Evolutionary conservation across 2,888 invertebrate species (phyloP).

Genomic region (Thymelicus sylvestris): DNA sequence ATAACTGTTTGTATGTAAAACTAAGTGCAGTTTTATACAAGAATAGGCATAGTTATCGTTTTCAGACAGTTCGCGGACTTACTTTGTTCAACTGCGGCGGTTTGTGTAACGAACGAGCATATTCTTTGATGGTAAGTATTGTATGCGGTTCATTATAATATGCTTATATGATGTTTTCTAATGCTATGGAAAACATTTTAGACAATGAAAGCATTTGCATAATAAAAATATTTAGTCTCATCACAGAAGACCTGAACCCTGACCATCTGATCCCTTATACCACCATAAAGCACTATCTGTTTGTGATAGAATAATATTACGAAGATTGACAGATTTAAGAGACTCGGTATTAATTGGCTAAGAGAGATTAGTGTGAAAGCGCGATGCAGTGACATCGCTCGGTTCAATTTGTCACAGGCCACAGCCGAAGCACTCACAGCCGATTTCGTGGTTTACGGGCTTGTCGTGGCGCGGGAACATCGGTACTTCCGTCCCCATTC

Average conservation of each 20-base stretch:
- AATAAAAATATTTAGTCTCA: no score
- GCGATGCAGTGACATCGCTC: constrained; percentile 68
- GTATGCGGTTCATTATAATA: no score
- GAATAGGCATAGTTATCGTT: constrained; percentile 20
- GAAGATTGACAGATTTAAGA: neutral
- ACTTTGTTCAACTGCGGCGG: constrained; percentile 1
- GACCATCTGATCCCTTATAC: no score
- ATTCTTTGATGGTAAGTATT: neutral
- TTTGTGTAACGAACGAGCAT: constrained; percentile 16
- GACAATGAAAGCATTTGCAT: no score
- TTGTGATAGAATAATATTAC: no score
- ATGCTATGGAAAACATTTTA: no score
- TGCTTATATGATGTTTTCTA: no score
- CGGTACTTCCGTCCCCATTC: constrained; percentile 75
- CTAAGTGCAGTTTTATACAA: constrained; percentile 20
- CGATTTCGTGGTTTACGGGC: constrained; percentile 42
- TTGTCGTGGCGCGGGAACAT: constrained; percentile 49
- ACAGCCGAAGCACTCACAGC: constrained; percentile 40
- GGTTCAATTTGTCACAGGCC: constrained; percentile 79
- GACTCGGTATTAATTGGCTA: constrained; percentile 21
- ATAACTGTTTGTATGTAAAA: constrained; percentile 33
- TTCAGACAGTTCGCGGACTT: constrained; percentile 14
- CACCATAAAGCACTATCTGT: no score
- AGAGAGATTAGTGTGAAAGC: constrained; percentile 62
- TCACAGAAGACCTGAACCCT: no score